phyloP scores from a whole-genome alignment of 2,797 vertebrate species.

The Pagetopsis macropterus region DNA sequence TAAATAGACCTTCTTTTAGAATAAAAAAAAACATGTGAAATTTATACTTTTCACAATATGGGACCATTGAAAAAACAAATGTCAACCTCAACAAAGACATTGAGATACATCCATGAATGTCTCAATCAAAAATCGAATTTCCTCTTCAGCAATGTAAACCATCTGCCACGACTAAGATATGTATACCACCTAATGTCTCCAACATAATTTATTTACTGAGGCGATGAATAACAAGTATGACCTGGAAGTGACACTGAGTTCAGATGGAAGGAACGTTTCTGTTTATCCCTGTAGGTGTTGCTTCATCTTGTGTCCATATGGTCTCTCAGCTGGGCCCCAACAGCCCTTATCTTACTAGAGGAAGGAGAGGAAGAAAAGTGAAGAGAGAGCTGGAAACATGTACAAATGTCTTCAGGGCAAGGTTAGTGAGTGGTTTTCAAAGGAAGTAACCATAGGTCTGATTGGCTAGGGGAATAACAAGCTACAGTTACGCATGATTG shows the following conservation, averaged over 20 bases:
- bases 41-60: too few relatives aligned
- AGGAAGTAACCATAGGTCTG: not conserved
- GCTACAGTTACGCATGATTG: not conserved
- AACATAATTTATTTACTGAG: not conserved
- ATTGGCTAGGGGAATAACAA: not conserved
- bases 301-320: conserved; percentile 70
- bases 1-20: too few relatives aligned
- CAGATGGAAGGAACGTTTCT: conserved; percentile 66
- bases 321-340: conserved; percentile 60
- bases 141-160: not conserved
- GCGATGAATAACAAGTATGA: conserved; percentile 2
- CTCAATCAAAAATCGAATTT: not conserved
- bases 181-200: not conserved
- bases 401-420: not conserved
- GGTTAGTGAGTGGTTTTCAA: not conserved
- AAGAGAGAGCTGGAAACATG: conserved; percentile 1
- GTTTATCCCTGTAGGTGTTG: conserved; percentile 65
- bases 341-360: conserved; percentile 38
- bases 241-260: conserved; percentile 33
- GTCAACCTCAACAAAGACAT: not conserved
- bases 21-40: too few relatives aligned
- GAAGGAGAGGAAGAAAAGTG: conserved; percentile 29
- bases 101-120: not conserved
- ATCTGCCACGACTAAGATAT: not conserved
- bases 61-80: not conserved